Percentiles rank a stretch among this genome's conserved stretches.
phyloP scores from a whole-genome alignment of 2,113 vertebrate genomes.

The Pantherophis guttatus region DNA sequence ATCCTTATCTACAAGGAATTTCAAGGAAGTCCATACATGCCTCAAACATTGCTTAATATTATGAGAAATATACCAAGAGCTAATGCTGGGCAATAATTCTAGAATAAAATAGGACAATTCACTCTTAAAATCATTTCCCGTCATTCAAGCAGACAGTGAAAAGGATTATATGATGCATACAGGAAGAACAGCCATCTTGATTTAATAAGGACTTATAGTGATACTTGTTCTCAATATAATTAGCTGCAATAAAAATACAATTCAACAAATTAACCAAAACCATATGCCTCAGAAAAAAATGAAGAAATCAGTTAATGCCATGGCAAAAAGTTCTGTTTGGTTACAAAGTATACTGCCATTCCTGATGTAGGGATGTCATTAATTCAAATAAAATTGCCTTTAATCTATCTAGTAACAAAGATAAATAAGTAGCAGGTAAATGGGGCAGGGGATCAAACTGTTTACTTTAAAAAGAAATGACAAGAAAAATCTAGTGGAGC shows the following conservation, averaged over 20 bases:
- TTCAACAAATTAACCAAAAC: not conserved
- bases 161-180: not conserved
- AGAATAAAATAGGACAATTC: not conserved
- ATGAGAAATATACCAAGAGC: not conserved
- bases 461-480: not conserved
- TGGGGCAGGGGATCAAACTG: not conserved
- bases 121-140: not conserved
- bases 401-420: not conserved
- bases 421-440: not conserved
- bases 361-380: not conserved
- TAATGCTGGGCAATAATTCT: not conserved
- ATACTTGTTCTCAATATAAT: not conserved
- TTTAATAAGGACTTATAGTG: not conserved
- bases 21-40: not conserved
- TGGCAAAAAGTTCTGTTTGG: not conserved
- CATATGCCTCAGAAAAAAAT: not conserved
- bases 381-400: not conserved
- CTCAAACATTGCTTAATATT: not conserved
- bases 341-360: not conserved
- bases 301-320: not conserved
- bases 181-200: not conserved
- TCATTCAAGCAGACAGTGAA: not conserved
- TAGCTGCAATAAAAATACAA: constrained; percentile 13
- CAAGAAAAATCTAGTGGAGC: not conserved
- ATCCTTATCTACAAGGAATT: not conserved